phyloP scores from a whole-genome alignment of 2,797 vertebrate genomes.

The Xerus rutilus region DNA sequence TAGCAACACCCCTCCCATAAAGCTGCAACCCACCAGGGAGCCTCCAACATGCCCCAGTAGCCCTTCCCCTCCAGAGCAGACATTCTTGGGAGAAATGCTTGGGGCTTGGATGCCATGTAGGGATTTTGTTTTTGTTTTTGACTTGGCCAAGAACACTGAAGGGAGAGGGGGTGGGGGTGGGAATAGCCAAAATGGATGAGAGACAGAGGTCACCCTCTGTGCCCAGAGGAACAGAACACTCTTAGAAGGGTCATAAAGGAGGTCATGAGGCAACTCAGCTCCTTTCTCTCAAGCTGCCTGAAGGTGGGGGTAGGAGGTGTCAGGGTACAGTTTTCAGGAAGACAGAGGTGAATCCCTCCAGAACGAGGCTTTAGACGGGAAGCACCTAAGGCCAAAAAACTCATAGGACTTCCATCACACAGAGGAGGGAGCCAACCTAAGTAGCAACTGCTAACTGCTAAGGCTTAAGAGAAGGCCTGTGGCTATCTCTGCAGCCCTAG shows the following conservation, averaged over 20 bases:
- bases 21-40: background rate
- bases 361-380: background rate
- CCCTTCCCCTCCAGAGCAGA: background rate
- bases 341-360: background rate
- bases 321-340: background rate
- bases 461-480: background rate
- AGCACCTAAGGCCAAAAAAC: background rate
- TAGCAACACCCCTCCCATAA: background rate
- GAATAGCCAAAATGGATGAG: background rate
- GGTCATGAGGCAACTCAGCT: background rate
- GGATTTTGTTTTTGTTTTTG: conserved; percentile 40
- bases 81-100: conserved; percentile 18
- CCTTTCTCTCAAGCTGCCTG: background rate
- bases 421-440: background rate
- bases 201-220: background rate
- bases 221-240: background rate
- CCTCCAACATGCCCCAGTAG: background rate
- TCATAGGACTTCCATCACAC: background rate
- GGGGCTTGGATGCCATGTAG: background rate
- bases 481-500: background rate
- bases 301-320: background rate
- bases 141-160: background rate
- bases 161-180: background rate
- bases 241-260: background rate
- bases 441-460: background rate